Percentiles rank a stretch among this genome's conserved stretches.
Conservation (phyloP, 2,888 invertebrate species). For the Tiphia femorata region DNA sequence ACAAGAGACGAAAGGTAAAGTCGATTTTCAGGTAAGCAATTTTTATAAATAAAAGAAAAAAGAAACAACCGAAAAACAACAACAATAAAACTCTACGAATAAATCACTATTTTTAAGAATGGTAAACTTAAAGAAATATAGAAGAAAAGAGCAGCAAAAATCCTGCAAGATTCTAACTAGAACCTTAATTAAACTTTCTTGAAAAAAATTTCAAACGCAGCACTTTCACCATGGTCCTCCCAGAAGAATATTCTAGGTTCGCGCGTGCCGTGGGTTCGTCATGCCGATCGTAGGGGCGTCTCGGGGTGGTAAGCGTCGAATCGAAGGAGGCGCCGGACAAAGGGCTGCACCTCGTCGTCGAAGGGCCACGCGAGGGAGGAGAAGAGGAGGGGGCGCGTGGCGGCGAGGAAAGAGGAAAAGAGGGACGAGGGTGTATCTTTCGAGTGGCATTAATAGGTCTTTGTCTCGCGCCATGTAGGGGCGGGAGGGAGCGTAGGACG, state of each 20-base stretch:
- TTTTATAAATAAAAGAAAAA: too few species aligned
- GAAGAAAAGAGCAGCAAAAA: too few species aligned
- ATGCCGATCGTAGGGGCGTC: not conserved
- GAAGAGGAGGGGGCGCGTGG: conserved; percentile 1
- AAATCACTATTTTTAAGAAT: too few species aligned
- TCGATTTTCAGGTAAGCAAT: too few species aligned
- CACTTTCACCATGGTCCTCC: not conserved
- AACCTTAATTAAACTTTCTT: too few species aligned
- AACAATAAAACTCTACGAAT: too few species aligned
- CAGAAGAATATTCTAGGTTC: not conserved
- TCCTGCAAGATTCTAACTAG: too few species aligned
- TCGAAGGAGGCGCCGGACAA: too few species aligned
- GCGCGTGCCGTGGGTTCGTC: not conserved
- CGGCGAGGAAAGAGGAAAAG: not conserved
- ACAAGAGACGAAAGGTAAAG: too few species aligned
- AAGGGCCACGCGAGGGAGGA: not conserved
- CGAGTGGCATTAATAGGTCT: conserved; percentile 61
- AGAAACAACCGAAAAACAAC: too few species aligned
- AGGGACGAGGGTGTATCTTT: conserved; percentile 33
- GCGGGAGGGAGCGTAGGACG: conserved; percentile 20
- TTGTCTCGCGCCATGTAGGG: conserved; percentile 48
- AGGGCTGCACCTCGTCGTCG: not conserved
- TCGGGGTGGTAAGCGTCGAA: not conserved
- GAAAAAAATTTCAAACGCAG: too few species aligned
- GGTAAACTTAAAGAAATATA: too few species aligned